phyloP scores from a whole-genome alignment of 2,113 vertebrate genomes.

The Xenopus laevis region DNA sequence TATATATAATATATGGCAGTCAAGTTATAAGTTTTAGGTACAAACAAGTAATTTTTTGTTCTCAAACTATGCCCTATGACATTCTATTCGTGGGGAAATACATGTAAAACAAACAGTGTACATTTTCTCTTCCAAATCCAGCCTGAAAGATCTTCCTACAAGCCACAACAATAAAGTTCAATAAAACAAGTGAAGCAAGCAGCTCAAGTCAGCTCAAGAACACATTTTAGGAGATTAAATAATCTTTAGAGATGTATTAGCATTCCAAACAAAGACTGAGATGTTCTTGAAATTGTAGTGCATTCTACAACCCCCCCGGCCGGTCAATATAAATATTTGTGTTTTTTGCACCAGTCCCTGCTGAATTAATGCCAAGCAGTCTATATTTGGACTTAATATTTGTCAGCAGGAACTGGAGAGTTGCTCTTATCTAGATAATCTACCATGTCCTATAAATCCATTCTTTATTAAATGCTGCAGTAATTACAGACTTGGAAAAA shows the following conservation, averaged over 20 bases:
- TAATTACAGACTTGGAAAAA: constrained; percentile 3
- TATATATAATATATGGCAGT: too few relatives aligned
- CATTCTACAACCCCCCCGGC: neutral
- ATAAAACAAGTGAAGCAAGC: neutral
- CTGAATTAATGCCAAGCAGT: neutral
- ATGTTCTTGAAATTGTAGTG: neutral
- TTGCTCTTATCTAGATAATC: neutral
- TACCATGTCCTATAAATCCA: constrained; percentile 1
- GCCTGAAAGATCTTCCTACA: too few relatives aligned
- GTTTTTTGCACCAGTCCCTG: neutral
- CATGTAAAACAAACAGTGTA: too few relatives aligned
- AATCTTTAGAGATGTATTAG: constrained; percentile 14
- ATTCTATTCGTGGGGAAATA: too few relatives aligned
- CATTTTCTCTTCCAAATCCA: too few relatives aligned
- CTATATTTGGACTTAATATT: constrained; percentile 6
- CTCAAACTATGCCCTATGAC: too few relatives aligned
- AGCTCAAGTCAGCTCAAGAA: constrained; percentile 32
- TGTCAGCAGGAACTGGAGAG: neutral
- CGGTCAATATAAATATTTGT: neutral
- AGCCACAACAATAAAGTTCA: too few relatives aligned
- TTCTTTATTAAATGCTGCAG: constrained; percentile 18
- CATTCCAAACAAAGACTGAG: constrained; percentile 13
- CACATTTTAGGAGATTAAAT: constrained; percentile 31
- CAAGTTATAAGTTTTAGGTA: too few relatives aligned
- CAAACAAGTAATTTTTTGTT: too few relatives aligned